Evolutionary conservation across 2,113 vertebrate genomes (phyloP).

Genomic region (Pelvicachromis taeniatus): DNA sequence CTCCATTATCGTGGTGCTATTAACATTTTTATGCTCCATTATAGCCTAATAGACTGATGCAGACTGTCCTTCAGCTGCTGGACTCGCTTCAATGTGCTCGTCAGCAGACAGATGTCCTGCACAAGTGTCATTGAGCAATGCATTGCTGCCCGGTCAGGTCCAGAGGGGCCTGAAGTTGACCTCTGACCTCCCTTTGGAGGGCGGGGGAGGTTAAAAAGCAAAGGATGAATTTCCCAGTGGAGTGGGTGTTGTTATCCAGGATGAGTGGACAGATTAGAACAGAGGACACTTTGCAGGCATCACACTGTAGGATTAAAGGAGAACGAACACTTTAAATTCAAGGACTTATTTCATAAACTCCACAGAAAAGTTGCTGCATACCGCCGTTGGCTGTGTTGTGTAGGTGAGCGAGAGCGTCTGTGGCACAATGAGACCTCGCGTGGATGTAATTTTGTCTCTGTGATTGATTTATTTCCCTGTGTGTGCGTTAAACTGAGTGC

Average conservation of each 20-base stretch:
- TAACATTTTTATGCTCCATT: conserved; percentile 7
- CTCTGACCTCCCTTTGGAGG: neutral
- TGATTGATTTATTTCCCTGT: neutral
- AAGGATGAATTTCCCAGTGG: neutral
- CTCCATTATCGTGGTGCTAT: conserved; percentile 7
- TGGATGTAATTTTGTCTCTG: neutral
- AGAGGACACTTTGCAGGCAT: neutral
- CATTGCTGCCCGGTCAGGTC: neutral
- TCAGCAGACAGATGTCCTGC: conserved; percentile 5
- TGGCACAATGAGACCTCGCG: neutral
- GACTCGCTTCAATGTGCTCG: neutral
- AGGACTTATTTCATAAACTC: neutral
- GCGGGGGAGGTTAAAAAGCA: neutral
- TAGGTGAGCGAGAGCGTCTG: neutral
- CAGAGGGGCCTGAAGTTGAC: neutral
- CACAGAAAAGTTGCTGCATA: neutral
- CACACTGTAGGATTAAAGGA: neutral
- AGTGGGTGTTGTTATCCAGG: neutral
- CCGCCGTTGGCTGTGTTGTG: neutral
- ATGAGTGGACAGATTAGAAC: neutral
- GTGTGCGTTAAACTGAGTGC: neutral
- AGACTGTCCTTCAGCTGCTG: conserved; percentile 22
- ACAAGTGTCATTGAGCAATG: neutral
- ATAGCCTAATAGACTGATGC: neutral
- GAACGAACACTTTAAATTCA: neutral